Conservation (phyloP, 2,888 invertebrate genomes). For the Phaonia tiefii region DNA sequence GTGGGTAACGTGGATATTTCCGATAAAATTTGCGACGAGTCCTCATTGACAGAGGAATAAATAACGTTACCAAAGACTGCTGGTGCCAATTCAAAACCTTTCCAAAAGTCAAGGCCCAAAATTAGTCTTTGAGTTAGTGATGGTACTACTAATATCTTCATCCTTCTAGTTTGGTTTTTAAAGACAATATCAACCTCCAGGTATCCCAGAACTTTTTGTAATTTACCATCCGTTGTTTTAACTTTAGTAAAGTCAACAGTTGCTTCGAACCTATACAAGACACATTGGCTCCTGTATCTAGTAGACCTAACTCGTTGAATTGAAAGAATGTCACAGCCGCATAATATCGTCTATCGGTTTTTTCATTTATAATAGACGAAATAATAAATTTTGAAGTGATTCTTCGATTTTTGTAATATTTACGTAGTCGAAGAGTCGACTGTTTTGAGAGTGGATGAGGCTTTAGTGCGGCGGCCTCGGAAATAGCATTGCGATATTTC, state of each 20-base stretch:
- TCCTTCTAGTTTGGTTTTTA: background rate
- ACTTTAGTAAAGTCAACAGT: background rate
- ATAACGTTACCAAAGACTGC: background rate
- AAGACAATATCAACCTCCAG: background rate
- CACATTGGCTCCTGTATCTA: conserved; percentile 29
- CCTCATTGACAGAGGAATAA: background rate
- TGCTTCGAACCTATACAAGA: conserved; percentile 7
- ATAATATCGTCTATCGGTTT: background rate
- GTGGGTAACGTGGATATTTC: background rate
- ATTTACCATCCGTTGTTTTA: conserved; percentile 10
- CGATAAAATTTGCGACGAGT: background rate
- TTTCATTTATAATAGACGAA: background rate
- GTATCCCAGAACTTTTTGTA: background rate
- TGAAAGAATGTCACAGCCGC: conserved; percentile 27
- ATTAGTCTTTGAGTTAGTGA: background rate
- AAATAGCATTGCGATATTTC: background rate
- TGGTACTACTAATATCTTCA: background rate
- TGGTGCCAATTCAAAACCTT: background rate
- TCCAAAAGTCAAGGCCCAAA: background rate
- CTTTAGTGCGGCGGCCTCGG: background rate
- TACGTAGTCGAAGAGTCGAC: background rate
- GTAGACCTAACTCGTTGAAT: conserved; percentile 2
- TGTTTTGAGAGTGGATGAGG: background rate
- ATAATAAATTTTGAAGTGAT: background rate
- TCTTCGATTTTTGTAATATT: background rate